These are phyloP conservation scores for Lophius americanus DNA, from an alignment of 2,797 vertebrate genomes.

Conservation along the genomic window DNA sequence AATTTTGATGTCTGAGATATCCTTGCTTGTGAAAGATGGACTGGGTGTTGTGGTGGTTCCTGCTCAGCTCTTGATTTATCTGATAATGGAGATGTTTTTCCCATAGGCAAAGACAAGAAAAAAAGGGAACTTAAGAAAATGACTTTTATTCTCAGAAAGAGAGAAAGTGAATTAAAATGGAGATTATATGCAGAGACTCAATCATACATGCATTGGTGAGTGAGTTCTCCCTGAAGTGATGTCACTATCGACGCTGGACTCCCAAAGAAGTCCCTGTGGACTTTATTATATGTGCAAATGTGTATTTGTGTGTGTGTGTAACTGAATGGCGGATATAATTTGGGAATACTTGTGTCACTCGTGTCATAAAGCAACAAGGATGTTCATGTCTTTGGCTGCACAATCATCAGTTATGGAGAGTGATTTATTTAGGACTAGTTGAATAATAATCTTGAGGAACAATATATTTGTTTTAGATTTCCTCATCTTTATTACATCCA, in stretches of 20 bases:
- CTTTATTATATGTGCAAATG: background rate
- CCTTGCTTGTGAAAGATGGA: background rate
- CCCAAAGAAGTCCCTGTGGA: conserved; percentile 18
- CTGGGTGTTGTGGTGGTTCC: background rate
- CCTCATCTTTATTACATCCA: too few relatives aligned
- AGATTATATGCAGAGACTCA: conserved; percentile 47
- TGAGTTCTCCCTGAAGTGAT: conserved; percentile 25
- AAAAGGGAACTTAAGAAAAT: conserved; percentile 18
- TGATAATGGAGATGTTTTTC: background rate
- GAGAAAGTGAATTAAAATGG: conserved; percentile 32
- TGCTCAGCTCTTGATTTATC: background rate
- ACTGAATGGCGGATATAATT: background rate
- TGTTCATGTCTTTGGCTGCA: too few relatives aligned
- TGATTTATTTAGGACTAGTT: too few relatives aligned
- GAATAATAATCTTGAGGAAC: too few relatives aligned
- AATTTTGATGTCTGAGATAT: background rate
- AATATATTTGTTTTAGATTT: too few relatives aligned
- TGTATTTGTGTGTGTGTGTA: conserved; percentile 1
- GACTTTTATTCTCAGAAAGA: conserved; percentile 12
- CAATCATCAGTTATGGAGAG: too few relatives aligned
- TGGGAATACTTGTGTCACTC: background rate
- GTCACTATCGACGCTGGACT: conserved; percentile 29
- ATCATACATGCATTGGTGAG: conserved; percentile 3
- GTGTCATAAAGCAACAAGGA: too few relatives aligned
- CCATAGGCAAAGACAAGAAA: background rate